Evolutionary conservation across 64 coral and sea anemone genomes (phyloP).

Genomic region (Dendrophyllia cribrosa): DNA sequence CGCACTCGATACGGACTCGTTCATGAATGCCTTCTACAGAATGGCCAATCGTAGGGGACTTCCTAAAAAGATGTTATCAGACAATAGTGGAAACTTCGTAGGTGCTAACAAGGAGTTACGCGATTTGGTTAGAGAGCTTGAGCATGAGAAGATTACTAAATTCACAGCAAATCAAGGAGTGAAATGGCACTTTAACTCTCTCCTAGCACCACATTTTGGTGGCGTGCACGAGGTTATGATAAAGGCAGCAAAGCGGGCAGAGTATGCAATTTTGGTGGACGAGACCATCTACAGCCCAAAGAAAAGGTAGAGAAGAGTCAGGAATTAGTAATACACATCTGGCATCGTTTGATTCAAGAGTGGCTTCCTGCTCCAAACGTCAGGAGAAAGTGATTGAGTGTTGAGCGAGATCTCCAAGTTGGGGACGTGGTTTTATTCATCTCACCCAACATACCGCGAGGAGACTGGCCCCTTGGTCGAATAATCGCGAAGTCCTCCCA

Average conservation of each 20-base stretch:
- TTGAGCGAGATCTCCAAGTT: constrained; percentile 14
- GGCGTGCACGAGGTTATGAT: constrained; percentile 26
- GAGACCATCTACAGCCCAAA: constrained; percentile 31
- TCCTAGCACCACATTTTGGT: constrained; percentile 13
- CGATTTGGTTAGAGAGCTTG: too few species aligned
- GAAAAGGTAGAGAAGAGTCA: constrained; percentile 68
- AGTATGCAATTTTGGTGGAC: background rate
- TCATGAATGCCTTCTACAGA: constrained; percentile 56
- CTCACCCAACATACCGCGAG: constrained; percentile 13
- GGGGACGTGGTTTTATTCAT: constrained; percentile 59
- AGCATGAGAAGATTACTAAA: too few species aligned
- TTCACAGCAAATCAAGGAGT: too few species aligned
- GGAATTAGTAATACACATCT: constrained; percentile 61
- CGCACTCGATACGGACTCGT: constrained; percentile 12
- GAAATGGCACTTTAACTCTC: too few species aligned
- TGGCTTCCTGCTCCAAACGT: constrained; percentile 60
- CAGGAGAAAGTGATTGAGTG: constrained; percentile 39
- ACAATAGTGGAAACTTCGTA: too few species aligned
- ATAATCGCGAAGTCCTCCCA: constrained; percentile 29
- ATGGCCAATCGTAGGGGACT: constrained; percentile 41
- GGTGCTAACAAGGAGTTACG: too few species aligned
- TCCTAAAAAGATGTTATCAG: constrained; percentile 10
- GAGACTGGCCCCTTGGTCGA: constrained; percentile 63
- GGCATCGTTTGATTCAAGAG: constrained; percentile 63
- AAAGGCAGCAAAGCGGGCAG: background rate